Evolutionary conservation across 2,888 invertebrate species (phyloP).

Genomic region (Harpagoxenus sublaevis): DNA sequence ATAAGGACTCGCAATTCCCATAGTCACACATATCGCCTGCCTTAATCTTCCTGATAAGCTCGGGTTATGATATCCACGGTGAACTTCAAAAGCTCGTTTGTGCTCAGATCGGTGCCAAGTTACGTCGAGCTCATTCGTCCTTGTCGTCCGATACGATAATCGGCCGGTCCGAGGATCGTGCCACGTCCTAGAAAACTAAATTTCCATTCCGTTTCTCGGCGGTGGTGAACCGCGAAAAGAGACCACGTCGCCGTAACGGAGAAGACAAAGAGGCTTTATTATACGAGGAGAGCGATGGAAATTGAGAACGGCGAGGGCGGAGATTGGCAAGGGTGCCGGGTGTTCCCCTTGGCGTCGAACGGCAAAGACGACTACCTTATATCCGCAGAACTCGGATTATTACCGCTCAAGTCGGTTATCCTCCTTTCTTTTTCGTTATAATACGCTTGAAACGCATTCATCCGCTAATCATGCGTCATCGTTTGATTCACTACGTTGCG

Average conservation of each 20-base stretch:
- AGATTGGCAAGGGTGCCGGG: conserved; percentile 62
- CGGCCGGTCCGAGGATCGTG: conserved; percentile 74
- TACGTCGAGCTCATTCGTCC: conserved; percentile 56
- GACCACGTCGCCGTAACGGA: conserved; percentile 31
- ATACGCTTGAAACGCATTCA: background rate
- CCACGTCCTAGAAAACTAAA: conserved; percentile 65
- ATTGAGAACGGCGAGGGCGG: conserved; percentile 68
- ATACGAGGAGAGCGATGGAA: conserved; percentile 73
- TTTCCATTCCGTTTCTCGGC: conserved; percentile 61
- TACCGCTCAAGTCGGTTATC: conserved; percentile 55
- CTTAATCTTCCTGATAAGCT: conserved; percentile 39
- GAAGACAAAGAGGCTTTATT: conserved; percentile 77
- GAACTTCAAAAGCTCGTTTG: conserved; percentile 59
- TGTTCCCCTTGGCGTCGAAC: conserved; percentile 42
- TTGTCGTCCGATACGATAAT: conserved; percentile 73
- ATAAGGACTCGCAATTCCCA: background rate
- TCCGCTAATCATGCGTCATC: conserved; percentile 30
- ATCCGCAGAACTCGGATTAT: conserved; percentile 63
- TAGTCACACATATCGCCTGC: conserved; percentile 13
- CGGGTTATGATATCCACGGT: conserved; percentile 37
- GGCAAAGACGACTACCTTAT: conserved; percentile 63
- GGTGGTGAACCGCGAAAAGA: conserved; percentile 38
- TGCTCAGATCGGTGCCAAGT: conserved; percentile 61
- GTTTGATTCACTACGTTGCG: conserved; percentile 12
- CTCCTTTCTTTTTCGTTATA: conserved; percentile 1